Base-by-base conservation (phyloP, 2,113 vertebrate species). In the cattle (Bos taurus) region DNA sequence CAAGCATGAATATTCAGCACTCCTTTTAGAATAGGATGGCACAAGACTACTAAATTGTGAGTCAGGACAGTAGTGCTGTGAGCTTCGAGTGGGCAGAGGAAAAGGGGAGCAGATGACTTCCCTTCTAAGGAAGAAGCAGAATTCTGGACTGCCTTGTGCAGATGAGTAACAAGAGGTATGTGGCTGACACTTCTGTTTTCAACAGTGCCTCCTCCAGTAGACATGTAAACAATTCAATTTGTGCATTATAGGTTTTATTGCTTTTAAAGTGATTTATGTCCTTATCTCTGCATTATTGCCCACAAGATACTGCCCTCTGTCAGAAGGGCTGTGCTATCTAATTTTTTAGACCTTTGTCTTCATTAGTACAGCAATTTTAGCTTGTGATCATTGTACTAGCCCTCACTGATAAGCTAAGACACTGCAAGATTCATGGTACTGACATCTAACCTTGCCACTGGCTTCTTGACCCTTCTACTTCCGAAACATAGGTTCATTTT, bases 381-480 rank as follows among this genome's bases (percentile, higher is more conserved):
- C 99, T 99, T 99, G 99, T 99, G 99, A 99, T 99, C 99, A 99
- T 99, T 99, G 99, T 99, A 98, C 98, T 99, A 99, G 99, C 98
- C 98, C 99, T 99, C 99, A 99, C 99, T 99, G 99, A 99, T 99
- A 99, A 99, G 99, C 99, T 99, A 98, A 99, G 99, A 98, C 99
- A 99, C 99, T 99, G 95, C 98, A 99, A 99, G 99, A 99, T 97
- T 92, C 99, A 99, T 99, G 99, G 98, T 90, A 98, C 98, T 99
- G 99, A 99, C 99, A 99, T 97, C 90, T 99, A 99, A 99, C 98
- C 99, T 99, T 97, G 97, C 99, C 98, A 99, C 98, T 99, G 99
- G 99, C 99, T 99, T 99, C 99, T 99, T 99, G 99, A 99, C 99
- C 99, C 98, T 98, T 99, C 99, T 98, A 99, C 99, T 99, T 99